Evolutionary conservation across 2,113 vertebrate species (phyloP), one percentile per base, ranked within the genome.

Genomic region (Parotia lawesii): DNA sequence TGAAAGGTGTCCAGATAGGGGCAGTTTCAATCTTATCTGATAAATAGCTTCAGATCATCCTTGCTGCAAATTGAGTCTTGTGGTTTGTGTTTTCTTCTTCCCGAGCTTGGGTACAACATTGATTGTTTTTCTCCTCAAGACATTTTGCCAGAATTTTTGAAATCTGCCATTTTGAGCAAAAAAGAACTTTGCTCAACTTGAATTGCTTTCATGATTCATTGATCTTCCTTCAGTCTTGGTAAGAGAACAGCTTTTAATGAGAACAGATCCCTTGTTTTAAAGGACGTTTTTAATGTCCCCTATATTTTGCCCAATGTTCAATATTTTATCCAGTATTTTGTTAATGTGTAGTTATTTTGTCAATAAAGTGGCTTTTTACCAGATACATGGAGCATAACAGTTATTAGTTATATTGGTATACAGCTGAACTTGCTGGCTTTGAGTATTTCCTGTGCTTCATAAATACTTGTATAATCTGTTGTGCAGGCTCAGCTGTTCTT

Each of bases 401-500:
- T 70, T 91, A 77, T 35, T 82, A 82, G 74, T 78, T 84, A 7
- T 42, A 29, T 62, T 69, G 13, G 0, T 78, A 37, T 88, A 77
- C 85, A 94, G 72, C 82, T 90, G 90, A 95, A 90, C 28, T 94
- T 67, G 67, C 93, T 95, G 87, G 90, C 94, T 94, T 90, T 48
- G 72, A 84, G 56, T 64, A 61, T 95, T 95, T 96, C 93, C 93
- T 96, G 82, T 93, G 82, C 90, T 95, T 88, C 76, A 38, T 67
- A 91, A 96, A 92, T 89, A 92, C 91, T 85, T 79, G 28, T 58
- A 76, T 80, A 89, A 92, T 95, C 90, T 95, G 93, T 93, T 96
- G 76, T 95, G 94, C 90, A 84, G 91, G 48, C 96, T 95, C 93
- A 95, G 95, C 95, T 96, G 96, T 95, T 96, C 94, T 95, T 94